Evolutionary conservation across 1,140 invertebrate species (phyloP).

Genomic region (Atta cephalotes): DNA sequence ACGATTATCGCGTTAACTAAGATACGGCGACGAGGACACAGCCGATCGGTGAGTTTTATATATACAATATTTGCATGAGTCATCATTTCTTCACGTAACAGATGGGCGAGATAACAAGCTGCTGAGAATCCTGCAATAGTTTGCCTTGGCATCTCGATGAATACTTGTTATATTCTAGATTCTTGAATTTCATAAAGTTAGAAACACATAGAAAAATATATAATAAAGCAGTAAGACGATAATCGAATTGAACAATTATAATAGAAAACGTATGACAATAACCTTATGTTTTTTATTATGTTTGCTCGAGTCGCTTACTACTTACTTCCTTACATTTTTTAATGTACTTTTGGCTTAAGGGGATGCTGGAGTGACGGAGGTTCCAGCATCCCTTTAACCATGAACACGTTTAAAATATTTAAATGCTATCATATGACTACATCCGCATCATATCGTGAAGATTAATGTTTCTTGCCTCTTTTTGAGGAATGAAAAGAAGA

Average conservation of each 20-base stretch:
- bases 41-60: slow-evolving; percentile 20
- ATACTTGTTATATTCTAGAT: not conserved
- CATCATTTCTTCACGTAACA: not conserved
- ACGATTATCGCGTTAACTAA: not conserved
- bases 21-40: not conserved
- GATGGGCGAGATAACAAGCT: not conserved
- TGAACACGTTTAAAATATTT: slow-evolving; percentile 2
- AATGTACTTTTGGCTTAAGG: not conserved
- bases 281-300: too few relatives aligned
- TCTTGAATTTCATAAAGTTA: not conserved
- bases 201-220: too few relatives aligned
- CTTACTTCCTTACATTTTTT: too few relatives aligned
- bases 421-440: not conserved
- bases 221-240: too few relatives aligned
- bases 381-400: too few relatives aligned
- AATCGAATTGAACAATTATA: too few relatives aligned
- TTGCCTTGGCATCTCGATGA: not conserved
- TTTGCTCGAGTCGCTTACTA: too few relatives aligned
- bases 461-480: slow-evolving; percentile 4
- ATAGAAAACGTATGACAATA: too few relatives aligned
- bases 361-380: too few relatives aligned
- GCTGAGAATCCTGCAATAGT: not conserved
- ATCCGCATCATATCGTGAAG: not conserved
- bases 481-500: not conserved
- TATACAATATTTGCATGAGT: not conserved